Conservation (phyloP, 2,113 vertebrate genomes). For the Gopherus evgoodei region DNA sequence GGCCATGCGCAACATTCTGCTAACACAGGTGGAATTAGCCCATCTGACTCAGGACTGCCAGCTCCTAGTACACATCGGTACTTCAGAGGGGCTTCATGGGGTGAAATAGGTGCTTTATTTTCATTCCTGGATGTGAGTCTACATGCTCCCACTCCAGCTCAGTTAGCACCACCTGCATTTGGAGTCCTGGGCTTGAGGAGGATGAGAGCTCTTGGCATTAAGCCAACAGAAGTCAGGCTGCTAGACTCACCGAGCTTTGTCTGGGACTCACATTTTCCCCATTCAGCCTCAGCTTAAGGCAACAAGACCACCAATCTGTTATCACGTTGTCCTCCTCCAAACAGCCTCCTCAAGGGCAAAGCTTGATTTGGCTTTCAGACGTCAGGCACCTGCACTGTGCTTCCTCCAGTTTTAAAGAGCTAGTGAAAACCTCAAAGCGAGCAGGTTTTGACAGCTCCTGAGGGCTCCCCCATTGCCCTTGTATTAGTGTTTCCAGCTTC, state of each 20-base stretch:
- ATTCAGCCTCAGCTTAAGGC: background rate
- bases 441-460: background rate
- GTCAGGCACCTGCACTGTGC: background rate
- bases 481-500: background rate
- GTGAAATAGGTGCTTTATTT: background rate
- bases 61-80: background rate
- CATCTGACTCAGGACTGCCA: accelerated
- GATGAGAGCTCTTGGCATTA: background rate
- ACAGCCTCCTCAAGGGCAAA: background rate
- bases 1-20: background rate
- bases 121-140: background rate
- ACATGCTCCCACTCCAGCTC: background rate
- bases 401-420: background rate
- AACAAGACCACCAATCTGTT: background rate
- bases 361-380: background rate
- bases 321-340: background rate
- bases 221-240: background rate
- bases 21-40: background rate
- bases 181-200: accelerated
- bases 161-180: background rate
- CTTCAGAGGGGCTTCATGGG: accelerated
- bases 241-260: accelerated
- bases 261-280: background rate
- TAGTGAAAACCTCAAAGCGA: conserved; percentile 3
- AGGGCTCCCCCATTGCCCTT: background rate